Conservation (phyloP, 2,888 invertebrate species). For the Trachelus troglodyta region DNA sequence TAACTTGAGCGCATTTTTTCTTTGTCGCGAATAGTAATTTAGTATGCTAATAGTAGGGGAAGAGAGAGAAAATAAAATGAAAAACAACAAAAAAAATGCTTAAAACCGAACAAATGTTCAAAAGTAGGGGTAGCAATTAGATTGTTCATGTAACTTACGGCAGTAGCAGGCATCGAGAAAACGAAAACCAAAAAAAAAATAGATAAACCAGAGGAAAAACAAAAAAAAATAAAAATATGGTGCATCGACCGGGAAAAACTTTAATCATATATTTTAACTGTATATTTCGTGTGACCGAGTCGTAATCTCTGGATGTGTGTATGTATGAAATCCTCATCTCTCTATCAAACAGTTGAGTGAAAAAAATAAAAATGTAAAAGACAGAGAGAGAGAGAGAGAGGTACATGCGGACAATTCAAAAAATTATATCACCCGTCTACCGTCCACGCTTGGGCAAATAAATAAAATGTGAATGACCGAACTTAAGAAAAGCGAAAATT, state of each 20-base stretch:
- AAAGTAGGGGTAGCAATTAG: background rate
- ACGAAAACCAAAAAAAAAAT: background rate
- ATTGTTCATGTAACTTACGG: background rate
- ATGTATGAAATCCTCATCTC: background rate
- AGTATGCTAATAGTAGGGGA: background rate
- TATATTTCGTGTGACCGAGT: background rate
- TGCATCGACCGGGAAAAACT: background rate
- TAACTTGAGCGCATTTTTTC: background rate
- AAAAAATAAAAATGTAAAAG: background rate
- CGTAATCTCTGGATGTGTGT: background rate
- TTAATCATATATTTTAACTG: slow-evolving; percentile 4
- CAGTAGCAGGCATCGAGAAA: background rate
- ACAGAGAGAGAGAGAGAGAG: background rate
- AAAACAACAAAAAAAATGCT: background rate
- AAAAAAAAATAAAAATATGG: background rate
- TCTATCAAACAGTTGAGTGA: background rate
- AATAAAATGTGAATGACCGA: background rate
- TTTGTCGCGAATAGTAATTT: background rate
- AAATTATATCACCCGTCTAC: background rate
- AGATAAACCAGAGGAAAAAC: background rate
- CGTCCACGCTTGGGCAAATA: background rate
- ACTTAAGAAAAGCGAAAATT: background rate
- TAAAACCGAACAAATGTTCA: background rate
- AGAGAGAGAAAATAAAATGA: slow-evolving; percentile 4
- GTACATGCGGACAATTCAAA: background rate